Evolutionary conservation across 2,797 vertebrate species (phyloP), one percentile per base, ranked within the genome.

Genomic region (Numenius phaeopus): DNA sequence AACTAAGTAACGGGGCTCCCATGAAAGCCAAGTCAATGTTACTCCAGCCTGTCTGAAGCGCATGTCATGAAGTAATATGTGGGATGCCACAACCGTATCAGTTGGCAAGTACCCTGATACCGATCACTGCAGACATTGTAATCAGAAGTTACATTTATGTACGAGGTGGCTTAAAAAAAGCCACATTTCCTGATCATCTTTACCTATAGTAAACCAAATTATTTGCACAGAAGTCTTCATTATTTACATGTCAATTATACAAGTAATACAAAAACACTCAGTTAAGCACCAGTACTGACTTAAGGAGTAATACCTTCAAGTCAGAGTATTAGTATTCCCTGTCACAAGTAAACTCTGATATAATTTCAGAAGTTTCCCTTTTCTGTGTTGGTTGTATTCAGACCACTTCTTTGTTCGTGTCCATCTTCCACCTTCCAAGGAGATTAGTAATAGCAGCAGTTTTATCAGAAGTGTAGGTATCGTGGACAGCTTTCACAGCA

Each of bases 261-360:
- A 97, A 92, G 27, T 86, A 75, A 64, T 69, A 96, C 32, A 95
- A 91, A 92, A 78, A 16, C 57, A 76, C 78, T 89, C 62, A 87
- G 83, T 32, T 90, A 57, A 96, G 95, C 96, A 96, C 90, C 93
- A 80, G 47, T 71, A 34, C 69, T 92, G 93, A 96, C 94, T 93
- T 82, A 15, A 91, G 80, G 61, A 82, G 20, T n/a, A 77, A 49
- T 24, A 37, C 57, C 73, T 87, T 69, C 40, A 75, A 94, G 89
- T 79, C 94, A 96, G 87, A 81, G 14, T 72, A 54, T 95, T 92
- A 96, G 94, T 96, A 97, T 97, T 94, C 84, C 92, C 81, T 71
- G 64, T 87, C 77, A 86, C 71, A 91, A 87, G 39, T 67, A 19
- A 88, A 21, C 77, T 86, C 65, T 83, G 46, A 78, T 30, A 52